Base-by-base conservation (phyloP, 1,140 invertebrate species). In the Hypothenemus hampei region DNA sequence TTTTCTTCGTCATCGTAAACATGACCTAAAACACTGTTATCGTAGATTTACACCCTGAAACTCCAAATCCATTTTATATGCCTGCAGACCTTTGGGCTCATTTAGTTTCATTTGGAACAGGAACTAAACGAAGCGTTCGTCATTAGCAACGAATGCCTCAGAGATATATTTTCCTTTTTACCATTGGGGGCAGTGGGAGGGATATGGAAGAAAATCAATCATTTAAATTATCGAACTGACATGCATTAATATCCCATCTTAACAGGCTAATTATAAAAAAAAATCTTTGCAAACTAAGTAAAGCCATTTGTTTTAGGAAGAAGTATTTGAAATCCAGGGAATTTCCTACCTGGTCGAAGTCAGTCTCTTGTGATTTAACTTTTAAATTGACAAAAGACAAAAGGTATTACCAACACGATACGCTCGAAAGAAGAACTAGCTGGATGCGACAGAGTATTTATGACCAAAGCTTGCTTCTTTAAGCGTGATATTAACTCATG, bases 381-480 rank as follows among this genome's bases (percentile, higher is more conserved):
- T 56, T 49, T 49, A 56, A 56, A 56, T 56, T 43, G 54, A 56
- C 54, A 49, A 56, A 56, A 56, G 54, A 56, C 54, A 49, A 56
- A 56, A 49, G 45, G 51, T 53, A 45, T 53, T 53, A 53, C 49
- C 41, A 52, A 43, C 49, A 52, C 37, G 29, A 52, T 35, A 36
- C 37, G 49, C 49, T 41, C 39, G 18, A 22, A 52, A 52, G 49
- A 43, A 52, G 43, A 43, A 15, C n/a, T 10, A 39, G 41, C 37
- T 23, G 22, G 43, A 43, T 23, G 22, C 24, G 29, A 31, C 39
- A 35, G 22, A n/a, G 41, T 54, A 54, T 54, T 54, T 54, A 54
- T 54, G 33, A 43, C 51, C 21, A 54, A 48, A 16, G 33, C 22
- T 49, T 49, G 20, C 47, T 22, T 45, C 21, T 22, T 50, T 40